These are phyloP conservation scores for Saxidomus purpurata DNA, from an alignment of 1,140 invertebrate species.

Conservation along the genomic window DNA sequence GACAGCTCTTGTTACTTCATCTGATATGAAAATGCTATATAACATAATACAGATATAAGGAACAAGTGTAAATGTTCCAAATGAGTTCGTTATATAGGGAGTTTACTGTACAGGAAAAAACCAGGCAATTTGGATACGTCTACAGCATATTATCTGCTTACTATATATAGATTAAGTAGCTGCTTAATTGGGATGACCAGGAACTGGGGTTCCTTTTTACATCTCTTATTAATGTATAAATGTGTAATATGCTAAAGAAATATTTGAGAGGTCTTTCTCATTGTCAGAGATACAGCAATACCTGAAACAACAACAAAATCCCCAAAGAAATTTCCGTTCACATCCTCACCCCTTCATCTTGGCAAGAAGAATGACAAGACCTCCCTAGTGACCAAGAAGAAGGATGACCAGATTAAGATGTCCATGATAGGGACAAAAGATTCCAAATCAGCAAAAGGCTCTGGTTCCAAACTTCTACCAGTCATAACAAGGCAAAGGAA, in stretches of 20 bases:
- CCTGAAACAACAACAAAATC: constrained; percentile 76
- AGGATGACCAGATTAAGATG: constrained; percentile 52
- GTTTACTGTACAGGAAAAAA: too few relatives aligned
- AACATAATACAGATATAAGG: too few relatives aligned
- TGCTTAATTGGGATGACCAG: too few relatives aligned
- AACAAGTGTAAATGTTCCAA: too few relatives aligned
- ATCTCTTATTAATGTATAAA: too few relatives aligned
- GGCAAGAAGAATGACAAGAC: constrained; percentile 67
- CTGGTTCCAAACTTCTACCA: constrained; percentile 32
- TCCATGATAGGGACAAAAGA: constrained; percentile 25
- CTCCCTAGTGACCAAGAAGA: constrained; percentile 27
- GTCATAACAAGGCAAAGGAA: constrained; percentile 46
- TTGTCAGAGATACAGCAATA: constrained; percentile 67
- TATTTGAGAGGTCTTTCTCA: not conserved
- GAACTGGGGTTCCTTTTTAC: too few relatives aligned
- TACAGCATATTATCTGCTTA: too few relatives aligned
- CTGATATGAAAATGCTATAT: too few relatives aligned
- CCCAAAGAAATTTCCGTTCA: constrained; percentile 74
- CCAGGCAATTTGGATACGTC: too few relatives aligned
- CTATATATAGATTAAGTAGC: too few relatives aligned
- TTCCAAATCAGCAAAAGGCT: not conserved
- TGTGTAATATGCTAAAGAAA: not conserved
- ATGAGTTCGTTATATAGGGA: too few relatives aligned
- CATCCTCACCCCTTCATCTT: constrained; percentile 71
- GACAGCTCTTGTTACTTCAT: too few relatives aligned